Evolutionary conservation across 2,888 invertebrate species (phyloP).

Genomic region (Yponomeuta malinellus): DNA sequence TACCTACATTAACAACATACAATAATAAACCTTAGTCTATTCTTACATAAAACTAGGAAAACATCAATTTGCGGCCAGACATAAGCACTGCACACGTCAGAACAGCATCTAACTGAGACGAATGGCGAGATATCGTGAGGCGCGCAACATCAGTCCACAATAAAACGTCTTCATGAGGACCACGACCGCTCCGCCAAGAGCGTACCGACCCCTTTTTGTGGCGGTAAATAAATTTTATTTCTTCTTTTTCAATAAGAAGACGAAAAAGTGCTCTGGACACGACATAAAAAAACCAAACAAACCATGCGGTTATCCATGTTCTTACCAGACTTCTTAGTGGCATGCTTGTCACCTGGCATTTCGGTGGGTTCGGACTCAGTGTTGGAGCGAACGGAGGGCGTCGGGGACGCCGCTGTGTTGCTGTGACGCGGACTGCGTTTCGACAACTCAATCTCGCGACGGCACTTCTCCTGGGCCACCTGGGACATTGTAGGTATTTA

Average conservation of each 20-base stretch:
- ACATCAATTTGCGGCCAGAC: no score
- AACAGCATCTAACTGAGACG: no score
- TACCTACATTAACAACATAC: no score
- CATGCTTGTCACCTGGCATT: constrained; percentile 57
- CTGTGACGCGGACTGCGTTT: constrained; percentile 30
- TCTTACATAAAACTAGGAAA: no score
- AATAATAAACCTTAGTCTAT: no score
- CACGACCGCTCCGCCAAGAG: no score
- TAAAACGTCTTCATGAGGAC: no score
- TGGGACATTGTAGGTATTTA: constrained; percentile 22
- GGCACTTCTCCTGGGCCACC: constrained; percentile 64
- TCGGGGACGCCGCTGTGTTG: constrained; percentile 2
- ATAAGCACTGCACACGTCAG: no score
- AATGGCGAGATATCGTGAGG: no score
- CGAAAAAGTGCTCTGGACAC: background rate
- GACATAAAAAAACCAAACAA: background rate
- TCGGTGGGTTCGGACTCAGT: constrained; percentile 21
- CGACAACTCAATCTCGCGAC: constrained; percentile 60
- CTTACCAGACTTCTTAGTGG: constrained; percentile 63
- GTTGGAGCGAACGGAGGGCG: constrained; percentile 7
- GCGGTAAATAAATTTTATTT: no score
- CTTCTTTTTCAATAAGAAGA: background rate
- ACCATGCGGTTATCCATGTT: constrained; percentile 58
- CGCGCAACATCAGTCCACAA: no score
- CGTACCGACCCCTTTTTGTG: no score